Conservation (phyloP, 2,888 invertebrate genomes). For the Sepiola atlantica region DNA sequence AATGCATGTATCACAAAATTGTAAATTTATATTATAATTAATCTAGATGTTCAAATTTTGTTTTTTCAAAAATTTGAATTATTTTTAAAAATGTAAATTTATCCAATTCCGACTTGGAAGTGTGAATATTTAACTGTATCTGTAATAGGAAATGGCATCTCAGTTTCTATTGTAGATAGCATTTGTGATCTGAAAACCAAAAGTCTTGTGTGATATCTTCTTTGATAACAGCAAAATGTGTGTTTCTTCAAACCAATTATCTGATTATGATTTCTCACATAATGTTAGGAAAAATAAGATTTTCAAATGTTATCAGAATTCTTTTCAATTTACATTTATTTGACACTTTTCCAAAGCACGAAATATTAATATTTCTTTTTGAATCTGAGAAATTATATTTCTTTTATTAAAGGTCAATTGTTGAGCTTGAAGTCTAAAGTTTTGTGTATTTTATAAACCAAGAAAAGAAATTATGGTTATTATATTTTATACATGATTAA, state of each 20-base stretch:
- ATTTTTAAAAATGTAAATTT: not conserved
- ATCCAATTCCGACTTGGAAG: not conserved
- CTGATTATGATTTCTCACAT: not conserved
- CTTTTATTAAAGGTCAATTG: not conserved
- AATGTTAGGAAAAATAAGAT: not conserved
- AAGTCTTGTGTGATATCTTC: not conserved
- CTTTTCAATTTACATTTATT: not conserved
- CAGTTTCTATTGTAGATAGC: not conserved
- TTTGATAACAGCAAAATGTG: not conserved
- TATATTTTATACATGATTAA: not conserved
- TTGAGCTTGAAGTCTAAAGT: not conserved
- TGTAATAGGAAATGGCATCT: not conserved
- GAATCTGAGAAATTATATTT: not conserved
- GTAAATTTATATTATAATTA: not conserved
- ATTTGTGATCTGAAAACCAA: not conserved
- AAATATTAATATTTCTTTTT: not conserved
- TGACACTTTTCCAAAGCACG: not conserved
- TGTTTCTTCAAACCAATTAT: not conserved
- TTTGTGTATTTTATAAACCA: not conserved
- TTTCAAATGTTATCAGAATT: not conserved
- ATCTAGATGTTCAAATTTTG: not conserved
- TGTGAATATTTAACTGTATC: not conserved
- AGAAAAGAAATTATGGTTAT: not conserved
- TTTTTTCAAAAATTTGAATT: not conserved
- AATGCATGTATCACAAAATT: not conserved